Conservation (phyloP, 2,113 vertebrate genomes). For the Salminus brasiliensis region DNA sequence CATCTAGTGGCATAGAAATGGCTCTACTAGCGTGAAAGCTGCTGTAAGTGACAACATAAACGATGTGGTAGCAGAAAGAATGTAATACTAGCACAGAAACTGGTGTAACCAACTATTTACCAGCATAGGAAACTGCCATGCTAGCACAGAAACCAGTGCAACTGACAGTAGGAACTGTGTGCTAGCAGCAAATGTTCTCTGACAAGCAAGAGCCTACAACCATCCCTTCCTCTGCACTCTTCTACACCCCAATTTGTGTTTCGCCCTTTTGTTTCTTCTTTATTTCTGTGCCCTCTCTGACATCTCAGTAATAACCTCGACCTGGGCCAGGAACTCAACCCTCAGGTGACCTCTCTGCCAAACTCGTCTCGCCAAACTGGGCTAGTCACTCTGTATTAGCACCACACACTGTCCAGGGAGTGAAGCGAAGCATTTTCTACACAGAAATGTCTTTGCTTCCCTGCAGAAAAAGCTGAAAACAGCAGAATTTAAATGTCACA, state of each 20-base stretch:
- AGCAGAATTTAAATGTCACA: constrained; percentile 40
- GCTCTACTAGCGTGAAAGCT: no score
- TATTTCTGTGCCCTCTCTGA: background rate
- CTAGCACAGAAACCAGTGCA: background rate
- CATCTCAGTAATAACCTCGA: background rate
- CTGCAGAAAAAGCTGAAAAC: constrained; percentile 31
- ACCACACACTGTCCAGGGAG: background rate
- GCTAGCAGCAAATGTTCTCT: background rate
- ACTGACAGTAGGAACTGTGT: background rate
- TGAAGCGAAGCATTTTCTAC: background rate
- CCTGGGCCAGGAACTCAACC: background rate
- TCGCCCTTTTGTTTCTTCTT: background rate
- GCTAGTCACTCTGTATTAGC: background rate
- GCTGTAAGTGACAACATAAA: no score
- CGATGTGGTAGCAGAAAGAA: no score
- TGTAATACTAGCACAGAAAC: no score
- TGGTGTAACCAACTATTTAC: no score
- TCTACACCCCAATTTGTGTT: background rate
- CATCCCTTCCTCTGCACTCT: background rate
- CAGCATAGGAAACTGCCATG: background rate
- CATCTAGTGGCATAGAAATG: no score
- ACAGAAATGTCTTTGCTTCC: background rate
- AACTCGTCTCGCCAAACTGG: constrained; percentile 5
- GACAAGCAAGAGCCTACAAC: background rate
- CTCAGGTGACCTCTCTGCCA: background rate